phyloP scores from a whole-genome alignment of 2,113 vertebrate genomes.

The Paratilapia polleni region DNA sequence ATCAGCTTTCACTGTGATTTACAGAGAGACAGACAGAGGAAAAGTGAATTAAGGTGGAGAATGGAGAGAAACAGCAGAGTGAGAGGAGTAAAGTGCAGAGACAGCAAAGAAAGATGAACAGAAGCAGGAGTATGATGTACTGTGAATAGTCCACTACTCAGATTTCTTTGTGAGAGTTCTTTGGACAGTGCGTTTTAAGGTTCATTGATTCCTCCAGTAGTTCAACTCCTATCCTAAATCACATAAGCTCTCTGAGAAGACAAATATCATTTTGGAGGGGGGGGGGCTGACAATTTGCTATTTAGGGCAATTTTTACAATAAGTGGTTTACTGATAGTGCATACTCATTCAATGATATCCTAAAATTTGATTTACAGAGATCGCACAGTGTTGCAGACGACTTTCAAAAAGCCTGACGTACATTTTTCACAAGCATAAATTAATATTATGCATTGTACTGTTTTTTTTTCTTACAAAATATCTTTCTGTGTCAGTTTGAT shows the following conservation, averaged over 20 bases:
- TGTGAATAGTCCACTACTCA: conserved; percentile 18
- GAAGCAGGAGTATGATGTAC: conserved; percentile 21
- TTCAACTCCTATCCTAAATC: not conserved
- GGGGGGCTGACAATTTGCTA: not conserved
- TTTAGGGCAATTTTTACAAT: not conserved
- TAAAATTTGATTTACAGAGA: not conserved
- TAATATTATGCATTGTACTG: not conserved
- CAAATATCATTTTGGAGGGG: not conserved
- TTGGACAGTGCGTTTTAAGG: conserved; percentile 22
- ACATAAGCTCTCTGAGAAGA: not conserved
- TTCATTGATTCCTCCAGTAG: conserved; percentile 42
- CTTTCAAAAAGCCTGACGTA: not conserved
- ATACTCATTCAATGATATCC: not conserved
- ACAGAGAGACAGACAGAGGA: not conserved
- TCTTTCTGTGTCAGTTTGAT: not conserved
- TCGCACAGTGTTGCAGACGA: not conserved
- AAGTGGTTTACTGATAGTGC: not conserved
- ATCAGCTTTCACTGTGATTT: conserved; percentile 9
- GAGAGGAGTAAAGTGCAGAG: conserved; percentile 7
- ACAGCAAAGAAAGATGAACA: conserved; percentile 1
- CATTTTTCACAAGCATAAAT: not conserved
- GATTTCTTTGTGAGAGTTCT: conserved; percentile 32
- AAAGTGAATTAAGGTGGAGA: conserved; percentile 31
- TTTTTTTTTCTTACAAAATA: not conserved
- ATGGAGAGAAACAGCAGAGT: not conserved